phyloP scores from a whole-genome alignment of 1,140 invertebrate genomes.

The Pachyrhynchus sulphureomaculatus region DNA sequence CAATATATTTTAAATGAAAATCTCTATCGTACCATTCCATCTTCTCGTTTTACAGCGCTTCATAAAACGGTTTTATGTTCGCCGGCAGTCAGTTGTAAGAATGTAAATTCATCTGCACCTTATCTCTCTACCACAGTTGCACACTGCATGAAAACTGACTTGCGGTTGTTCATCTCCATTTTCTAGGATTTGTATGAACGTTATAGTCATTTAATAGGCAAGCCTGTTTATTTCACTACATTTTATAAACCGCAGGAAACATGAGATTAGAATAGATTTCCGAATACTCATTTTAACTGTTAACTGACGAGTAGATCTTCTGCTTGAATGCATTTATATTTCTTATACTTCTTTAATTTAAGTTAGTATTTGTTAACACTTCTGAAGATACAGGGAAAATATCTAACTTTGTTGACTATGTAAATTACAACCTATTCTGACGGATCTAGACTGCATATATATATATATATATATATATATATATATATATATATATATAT shows the following conservation, averaged over 20 bases:
- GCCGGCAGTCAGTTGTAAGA: constrained; percentile 8
- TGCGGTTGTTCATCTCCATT: constrained; percentile 24
- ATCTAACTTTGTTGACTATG: too few relatives aligned
- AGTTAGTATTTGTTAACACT: too few relatives aligned
- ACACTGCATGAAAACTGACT: constrained; percentile 18
- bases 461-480: too few relatives aligned
- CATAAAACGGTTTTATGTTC: constrained; percentile 19
- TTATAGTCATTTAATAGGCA: constrained; percentile 11
- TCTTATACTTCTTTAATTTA: too few relatives aligned
- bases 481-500: too few relatives aligned
- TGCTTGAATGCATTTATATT: too few relatives aligned
- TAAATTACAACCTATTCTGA: too few relatives aligned
- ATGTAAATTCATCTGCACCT: constrained; percentile 29
- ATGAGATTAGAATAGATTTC: neutral
- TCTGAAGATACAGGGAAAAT: too few relatives aligned
- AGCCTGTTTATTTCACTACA: neutral
- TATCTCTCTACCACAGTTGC: constrained; percentile 30
- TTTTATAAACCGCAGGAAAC: constrained; percentile 3
- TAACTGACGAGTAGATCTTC: neutral
- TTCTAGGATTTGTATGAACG: constrained; percentile 13
- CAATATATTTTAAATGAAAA: neutral
- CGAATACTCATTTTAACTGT: neutral
- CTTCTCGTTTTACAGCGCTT: constrained; percentile 1
- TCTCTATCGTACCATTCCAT: neutral
- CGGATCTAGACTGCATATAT: too few relatives aligned